Percentiles rank a stretch among this genome's conserved stretches.
Evolutionary conservation across 2,797 vertebrate genomes (phyloP).

Genomic region (Crenichthys baileyi): DNA sequence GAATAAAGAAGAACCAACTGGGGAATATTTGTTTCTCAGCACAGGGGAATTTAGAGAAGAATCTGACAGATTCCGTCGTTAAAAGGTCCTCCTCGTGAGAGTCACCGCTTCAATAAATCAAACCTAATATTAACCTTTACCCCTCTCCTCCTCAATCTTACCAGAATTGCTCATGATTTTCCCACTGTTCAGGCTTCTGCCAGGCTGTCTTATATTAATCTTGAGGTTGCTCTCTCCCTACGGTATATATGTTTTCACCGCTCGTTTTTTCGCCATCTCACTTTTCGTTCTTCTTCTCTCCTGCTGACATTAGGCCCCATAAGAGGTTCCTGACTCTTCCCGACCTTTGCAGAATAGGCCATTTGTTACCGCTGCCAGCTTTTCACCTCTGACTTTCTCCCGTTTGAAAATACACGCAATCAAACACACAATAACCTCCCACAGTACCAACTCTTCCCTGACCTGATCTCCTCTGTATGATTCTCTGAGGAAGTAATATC

Average conservation of each 20-base stretch:
- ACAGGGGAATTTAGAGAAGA: conserved; percentile 22
- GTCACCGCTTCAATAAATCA: conserved; percentile 27
- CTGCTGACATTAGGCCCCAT: conserved; percentile 50
- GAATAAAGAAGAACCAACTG: conserved; percentile 9
- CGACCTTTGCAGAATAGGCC: conserved; percentile 45
- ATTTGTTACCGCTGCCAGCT: conserved; percentile 59
- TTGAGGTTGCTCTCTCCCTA: conserved; percentile 23
- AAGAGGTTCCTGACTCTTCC: conserved; percentile 37
- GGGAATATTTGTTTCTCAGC: conserved; percentile 27
- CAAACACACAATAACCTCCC: conserved; percentile 29
- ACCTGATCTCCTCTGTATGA: conserved; percentile 61
- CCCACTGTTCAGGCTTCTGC: conserved; percentile 4
- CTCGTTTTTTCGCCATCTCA: conserved; percentile 23
- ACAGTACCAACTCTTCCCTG: conserved; percentile 45
- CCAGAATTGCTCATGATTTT: conserved; percentile 9
- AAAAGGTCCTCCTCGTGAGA: conserved; percentile 15
- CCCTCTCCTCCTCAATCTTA: conserved; percentile 6
- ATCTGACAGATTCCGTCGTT: conserved; percentile 10
- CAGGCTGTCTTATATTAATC: conserved; percentile 32
- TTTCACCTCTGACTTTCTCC: conserved; percentile 32
- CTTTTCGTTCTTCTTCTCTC: conserved; percentile 17
- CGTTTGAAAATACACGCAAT: conserved; percentile 8
- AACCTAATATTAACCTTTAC: conserved; percentile 30
- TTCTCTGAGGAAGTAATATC: conserved; percentile 48
- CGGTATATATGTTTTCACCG: conserved; percentile 9